A percentile compares a stretch with the other conserved stretches of the same genome.
phyloP scores from a whole-genome alignment of 2,888 invertebrate species.

The Andricus curvator region DNA sequence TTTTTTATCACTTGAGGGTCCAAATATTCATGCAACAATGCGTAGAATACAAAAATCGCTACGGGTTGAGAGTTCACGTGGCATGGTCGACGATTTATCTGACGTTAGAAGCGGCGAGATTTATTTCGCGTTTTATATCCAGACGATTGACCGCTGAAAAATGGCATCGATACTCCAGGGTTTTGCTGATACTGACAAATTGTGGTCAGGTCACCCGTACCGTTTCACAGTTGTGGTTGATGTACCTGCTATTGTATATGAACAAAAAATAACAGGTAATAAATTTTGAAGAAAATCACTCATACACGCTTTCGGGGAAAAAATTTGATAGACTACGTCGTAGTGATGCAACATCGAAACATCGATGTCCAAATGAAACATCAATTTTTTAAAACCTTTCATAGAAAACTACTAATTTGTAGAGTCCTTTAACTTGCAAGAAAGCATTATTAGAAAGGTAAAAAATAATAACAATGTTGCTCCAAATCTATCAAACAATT shows the following conservation, averaged over 20 bases:
- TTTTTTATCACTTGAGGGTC: background rate
- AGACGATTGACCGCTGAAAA: constrained; percentile 7
- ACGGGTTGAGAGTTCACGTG: background rate
- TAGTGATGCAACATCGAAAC: background rate
- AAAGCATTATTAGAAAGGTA: too few species aligned
- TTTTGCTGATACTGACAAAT: background rate
- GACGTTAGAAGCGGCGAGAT: constrained; percentile 7
- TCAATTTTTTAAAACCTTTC: background rate
- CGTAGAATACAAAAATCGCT: constrained; percentile 6
- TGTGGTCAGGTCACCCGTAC: constrained; percentile 7
- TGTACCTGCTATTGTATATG: background rate
- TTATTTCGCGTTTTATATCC: constrained; percentile 7
- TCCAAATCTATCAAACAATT: too few species aligned
- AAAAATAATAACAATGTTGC: too few species aligned
- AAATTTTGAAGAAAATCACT: background rate
- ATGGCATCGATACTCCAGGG: background rate
- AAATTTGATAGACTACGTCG: background rate
- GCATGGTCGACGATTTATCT: constrained; percentile 2
- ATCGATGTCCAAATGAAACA: background rate
- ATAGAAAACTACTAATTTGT: too few species aligned
- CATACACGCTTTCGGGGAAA: background rate
- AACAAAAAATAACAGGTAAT: constrained; percentile 2
- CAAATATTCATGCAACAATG: constrained; percentile 7
- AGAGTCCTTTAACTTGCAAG: too few species aligned
- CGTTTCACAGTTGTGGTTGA: background rate